Evolutionary conservation across 2,888 invertebrate species (phyloP).

Genomic region (Aelia acuminata): DNA sequence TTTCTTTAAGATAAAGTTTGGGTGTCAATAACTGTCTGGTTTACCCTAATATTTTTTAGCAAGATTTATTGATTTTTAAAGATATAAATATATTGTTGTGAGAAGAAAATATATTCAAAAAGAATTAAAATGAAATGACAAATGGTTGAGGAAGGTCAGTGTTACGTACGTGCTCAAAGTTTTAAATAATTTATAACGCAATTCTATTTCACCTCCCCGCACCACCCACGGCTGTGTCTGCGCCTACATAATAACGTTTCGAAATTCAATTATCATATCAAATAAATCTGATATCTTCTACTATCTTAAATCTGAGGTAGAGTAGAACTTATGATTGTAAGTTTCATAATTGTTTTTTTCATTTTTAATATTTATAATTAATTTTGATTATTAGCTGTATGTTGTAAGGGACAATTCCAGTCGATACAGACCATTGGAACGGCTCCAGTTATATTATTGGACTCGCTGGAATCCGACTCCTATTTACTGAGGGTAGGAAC

Average conservation of each 20-base stretch:
- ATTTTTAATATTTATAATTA: not conserved
- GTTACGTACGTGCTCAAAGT: not conserved
- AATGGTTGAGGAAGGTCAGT: not conserved
- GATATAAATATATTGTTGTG: not conserved
- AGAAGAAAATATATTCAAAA: not conserved
- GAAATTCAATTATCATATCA: not conserved
- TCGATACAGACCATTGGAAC: not conserved
- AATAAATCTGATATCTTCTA: not conserved
- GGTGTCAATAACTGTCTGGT: too few relatives aligned
- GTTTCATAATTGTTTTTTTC: not conserved
- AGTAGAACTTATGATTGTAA: not conserved
- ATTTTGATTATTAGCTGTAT: not conserved
- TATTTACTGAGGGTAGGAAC: not conserved
- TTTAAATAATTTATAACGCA: not conserved
- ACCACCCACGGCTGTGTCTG: not conserved
- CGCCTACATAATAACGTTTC: not conserved
- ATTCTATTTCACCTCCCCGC: not conserved
- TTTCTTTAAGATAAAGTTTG: too few relatives aligned
- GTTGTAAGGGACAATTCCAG: not conserved
- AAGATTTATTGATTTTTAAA: too few relatives aligned
- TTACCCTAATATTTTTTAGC: too few relatives aligned
- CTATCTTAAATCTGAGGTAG: not conserved
- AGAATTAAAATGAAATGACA: not conserved
- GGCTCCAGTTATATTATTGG: constrained; percentile 17
- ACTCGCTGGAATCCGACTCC: not conserved